phyloP scores from a whole-genome alignment of 2,113 vertebrate species.

The Oostethus manadensis region DNA sequence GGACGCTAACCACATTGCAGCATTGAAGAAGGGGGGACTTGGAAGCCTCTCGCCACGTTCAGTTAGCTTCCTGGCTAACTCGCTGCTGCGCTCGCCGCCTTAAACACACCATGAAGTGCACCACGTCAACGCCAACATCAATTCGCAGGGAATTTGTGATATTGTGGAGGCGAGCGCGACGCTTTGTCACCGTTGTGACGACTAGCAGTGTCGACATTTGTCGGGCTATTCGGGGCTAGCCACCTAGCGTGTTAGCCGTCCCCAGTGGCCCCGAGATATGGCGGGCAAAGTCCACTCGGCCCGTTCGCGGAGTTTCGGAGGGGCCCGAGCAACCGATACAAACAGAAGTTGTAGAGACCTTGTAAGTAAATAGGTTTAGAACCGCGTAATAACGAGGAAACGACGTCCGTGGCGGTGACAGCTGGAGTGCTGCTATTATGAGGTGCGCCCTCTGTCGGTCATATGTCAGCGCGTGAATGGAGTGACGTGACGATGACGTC shows the following conservation, averaged over 20 bases:
- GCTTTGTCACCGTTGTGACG: not conserved
- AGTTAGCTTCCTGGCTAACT: conserved; percentile 44
- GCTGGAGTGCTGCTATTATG: not conserved
- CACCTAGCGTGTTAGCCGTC: conserved; percentile 35
- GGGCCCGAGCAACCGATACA: not conserved
- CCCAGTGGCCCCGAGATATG: conserved; percentile 32
- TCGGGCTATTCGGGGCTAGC: conserved; percentile 27
- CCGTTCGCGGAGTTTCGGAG: not conserved
- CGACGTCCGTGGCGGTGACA: not conserved
- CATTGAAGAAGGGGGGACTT: conserved; percentile 20
- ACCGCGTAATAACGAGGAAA: not conserved
- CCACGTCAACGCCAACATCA: not conserved
- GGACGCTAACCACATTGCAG: conserved; percentile 65
- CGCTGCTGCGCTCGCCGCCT: not conserved
- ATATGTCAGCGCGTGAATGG: not conserved
- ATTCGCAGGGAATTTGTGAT: no score
- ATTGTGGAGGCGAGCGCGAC: not conserved
- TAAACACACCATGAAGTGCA: not conserved
- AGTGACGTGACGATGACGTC: not conserved
- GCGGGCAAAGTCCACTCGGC: not conserved
- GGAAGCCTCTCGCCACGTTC: conserved; percentile 61
- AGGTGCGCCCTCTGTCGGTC: no score
- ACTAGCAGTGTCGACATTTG: conserved; percentile 13
- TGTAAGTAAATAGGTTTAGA: not conserved
- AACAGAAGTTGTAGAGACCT: not conserved